Percentiles rank a stretch among this genome's conserved stretches.
Evolutionary conservation across 2,888 invertebrate genomes (phyloP).

Genomic region (Eustalomyia histrio): DNA sequence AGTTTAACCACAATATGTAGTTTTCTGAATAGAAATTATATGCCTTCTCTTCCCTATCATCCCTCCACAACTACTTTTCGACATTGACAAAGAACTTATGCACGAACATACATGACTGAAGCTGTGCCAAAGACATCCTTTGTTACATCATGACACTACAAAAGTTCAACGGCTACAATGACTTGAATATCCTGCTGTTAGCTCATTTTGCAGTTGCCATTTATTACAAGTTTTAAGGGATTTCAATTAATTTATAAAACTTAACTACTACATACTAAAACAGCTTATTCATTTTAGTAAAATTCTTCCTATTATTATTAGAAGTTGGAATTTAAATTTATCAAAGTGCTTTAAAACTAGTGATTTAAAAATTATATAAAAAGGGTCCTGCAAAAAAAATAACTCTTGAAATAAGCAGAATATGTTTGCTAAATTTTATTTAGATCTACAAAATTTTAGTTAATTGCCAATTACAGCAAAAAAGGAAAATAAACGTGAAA

Average conservation of each 20-base stretch:
- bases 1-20: slow-evolving; percentile 1
- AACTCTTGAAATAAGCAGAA: no score
- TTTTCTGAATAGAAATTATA: slow-evolving; percentile 34
- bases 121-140: slow-evolving; percentile 45
- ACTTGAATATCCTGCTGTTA: slow-evolving; percentile 44
- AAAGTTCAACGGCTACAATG: slow-evolving; percentile 44
- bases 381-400: no score
- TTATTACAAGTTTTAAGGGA: slow-evolving; percentile 57
- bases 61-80: slow-evolving; percentile 2
- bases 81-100: slow-evolving; percentile 55
- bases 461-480: no score
- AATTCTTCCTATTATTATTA: not conserved
- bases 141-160: slow-evolving; percentile 42
- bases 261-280: slow-evolving; percentile 14
- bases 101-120: not conserved
- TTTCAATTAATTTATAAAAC: slow-evolving; percentile 55
- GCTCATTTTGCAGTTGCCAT: slow-evolving; percentile 58
- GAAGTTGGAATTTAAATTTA: no score
- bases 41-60: slow-evolving; percentile 11
- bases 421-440: no score
- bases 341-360: no score
- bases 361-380: no score
- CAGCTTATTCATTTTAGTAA: not conserved
- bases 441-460: no score
- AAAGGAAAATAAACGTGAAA: no score